A percentile compares a stretch with the other conserved stretches of the same genome.
Evolutionary conservation across 2,113 vertebrate genomes (phyloP).

Genomic region (Benitochromis conjunctus): DNA sequence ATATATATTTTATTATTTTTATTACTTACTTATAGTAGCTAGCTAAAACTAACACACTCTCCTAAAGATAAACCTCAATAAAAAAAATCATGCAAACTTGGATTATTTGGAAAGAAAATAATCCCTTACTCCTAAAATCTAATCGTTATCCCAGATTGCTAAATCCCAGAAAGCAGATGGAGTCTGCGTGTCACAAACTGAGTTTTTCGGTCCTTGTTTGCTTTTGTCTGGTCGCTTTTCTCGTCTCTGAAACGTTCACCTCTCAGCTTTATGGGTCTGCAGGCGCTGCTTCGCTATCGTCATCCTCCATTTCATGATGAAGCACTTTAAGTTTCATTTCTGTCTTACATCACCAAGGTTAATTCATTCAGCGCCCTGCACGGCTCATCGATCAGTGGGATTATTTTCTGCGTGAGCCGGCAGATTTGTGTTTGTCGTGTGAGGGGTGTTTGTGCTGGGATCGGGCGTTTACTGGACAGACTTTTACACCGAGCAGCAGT

Average conservation of each 20-base stretch:
- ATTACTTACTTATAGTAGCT: fast-evolving
- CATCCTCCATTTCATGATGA: conserved; percentile 14
- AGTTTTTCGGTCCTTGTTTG: background rate
- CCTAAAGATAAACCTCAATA: fast-evolving
- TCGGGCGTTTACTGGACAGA: background rate
- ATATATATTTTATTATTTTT: background rate
- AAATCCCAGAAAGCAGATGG: background rate
- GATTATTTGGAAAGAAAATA: background rate
- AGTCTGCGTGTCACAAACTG: background rate
- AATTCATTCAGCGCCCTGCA: conserved; percentile 8
- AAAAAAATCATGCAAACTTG: background rate
- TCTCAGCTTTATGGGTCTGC: background rate
- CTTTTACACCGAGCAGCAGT: background rate
- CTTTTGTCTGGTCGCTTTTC: fast-evolving
- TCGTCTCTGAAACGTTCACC: background rate
- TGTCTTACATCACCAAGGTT: conserved; percentile 22
- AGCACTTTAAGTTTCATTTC: conserved; percentile 1
- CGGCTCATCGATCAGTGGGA: background rate
- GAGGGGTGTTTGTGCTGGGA: background rate
- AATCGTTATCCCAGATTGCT: background rate
- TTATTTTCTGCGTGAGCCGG: background rate
- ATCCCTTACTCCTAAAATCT: fast-evolving
- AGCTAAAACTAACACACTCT: background rate
- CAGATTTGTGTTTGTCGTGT: background rate
- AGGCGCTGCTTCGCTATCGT: background rate